Evolutionary conservation across 1,140 invertebrate species (phyloP), one percentile per base, ranked within the genome.

Genomic region (Pachypsylla venusta): DNA sequence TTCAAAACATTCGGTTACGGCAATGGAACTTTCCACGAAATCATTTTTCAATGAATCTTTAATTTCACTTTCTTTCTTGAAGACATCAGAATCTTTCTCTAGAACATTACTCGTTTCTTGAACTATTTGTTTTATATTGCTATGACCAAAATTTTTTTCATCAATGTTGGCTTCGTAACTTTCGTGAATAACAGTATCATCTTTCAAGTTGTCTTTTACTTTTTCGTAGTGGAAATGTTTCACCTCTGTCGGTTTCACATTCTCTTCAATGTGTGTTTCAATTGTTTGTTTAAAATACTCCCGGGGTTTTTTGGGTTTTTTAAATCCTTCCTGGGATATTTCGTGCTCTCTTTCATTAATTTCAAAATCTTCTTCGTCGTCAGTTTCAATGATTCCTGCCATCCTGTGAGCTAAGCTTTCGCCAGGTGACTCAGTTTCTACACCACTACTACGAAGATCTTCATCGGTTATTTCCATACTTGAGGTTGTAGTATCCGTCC

Each of bases 401-500:
- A 35, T 35, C 30, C 30, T 73, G 69, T 60, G 76, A 63, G 63
- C 74, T 70, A 74, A 78, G 72, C 76, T 76, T 70, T 81, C 80
- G 64, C 78, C 74, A 67, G 80, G 80, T 25, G 79, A 81, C 54
- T 84, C 81, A 53, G 77, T 77, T 66, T 80, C 81, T 55, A 77
- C 75, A 59, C 80, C 80, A 69, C 81, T 84, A 65, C 74, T 77
- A 58, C 72, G 65, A 25, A 80, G 66, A 68, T 83, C 80, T 70
- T 84, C 82, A 70, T 82, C 82, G 25, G 80, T 84, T 56, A 81
- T 78, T 73, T 83, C 78, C 67, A 79, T 77, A 58, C 81, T 79
- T 0, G 76, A 79, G 56, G 78, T 73, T 70, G 76, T 77, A 25
- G 76, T 78, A 42, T 80, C 77, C 54, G 68, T 70, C 61, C 75